Conservation (phyloP, 2,888 invertebrate genomes). For the Minunthozetes semirufus region DNA sequence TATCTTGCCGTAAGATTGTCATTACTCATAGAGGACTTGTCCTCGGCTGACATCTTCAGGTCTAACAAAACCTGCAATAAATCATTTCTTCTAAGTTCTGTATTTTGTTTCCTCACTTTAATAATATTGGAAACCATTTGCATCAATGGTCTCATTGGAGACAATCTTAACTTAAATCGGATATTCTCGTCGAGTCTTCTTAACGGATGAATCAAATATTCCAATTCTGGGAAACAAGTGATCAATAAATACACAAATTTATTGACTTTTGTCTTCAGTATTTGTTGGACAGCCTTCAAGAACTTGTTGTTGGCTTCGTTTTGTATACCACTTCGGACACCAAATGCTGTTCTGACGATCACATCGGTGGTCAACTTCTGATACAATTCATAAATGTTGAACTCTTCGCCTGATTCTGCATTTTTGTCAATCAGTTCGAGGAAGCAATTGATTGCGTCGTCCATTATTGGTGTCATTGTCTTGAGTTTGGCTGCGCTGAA, state of each 20-base stretch:
- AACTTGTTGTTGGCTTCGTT: slow-evolving; percentile 37
- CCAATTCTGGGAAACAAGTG: slow-evolving; percentile 34
- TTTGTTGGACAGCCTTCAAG: slow-evolving; percentile 23
- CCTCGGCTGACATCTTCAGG: slow-evolving; percentile 10
- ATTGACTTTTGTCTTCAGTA: background rate
- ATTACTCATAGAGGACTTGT: background rate
- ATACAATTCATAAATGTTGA: slow-evolving; percentile 40
- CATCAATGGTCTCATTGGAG: background rate
- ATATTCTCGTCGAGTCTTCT: slow-evolving; percentile 19
- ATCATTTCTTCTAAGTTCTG: slow-evolving; percentile 20
- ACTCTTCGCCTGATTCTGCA: slow-evolving; percentile 30
- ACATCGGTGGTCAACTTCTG: slow-evolving; percentile 41
- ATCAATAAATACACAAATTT: background rate
- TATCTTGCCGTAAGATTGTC: background rate
- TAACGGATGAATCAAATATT: slow-evolving; percentile 28
- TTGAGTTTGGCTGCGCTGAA: slow-evolving; percentile 42
- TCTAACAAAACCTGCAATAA: slow-evolving; percentile 37
- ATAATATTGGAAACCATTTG: background rate
- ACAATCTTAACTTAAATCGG: background rate
- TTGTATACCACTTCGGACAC: slow-evolving; percentile 40
- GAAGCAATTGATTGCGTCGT: slow-evolving; percentile 33
- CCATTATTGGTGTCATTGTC: slow-evolving; percentile 34
- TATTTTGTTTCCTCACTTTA: background rate
- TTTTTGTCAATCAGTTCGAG: slow-evolving; percentile 30
- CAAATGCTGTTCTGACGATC: slow-evolving; percentile 40